Evolutionary conservation across 1,140 invertebrate genomes (phyloP).

Genomic region (Tetragonula clypearis): DNA sequence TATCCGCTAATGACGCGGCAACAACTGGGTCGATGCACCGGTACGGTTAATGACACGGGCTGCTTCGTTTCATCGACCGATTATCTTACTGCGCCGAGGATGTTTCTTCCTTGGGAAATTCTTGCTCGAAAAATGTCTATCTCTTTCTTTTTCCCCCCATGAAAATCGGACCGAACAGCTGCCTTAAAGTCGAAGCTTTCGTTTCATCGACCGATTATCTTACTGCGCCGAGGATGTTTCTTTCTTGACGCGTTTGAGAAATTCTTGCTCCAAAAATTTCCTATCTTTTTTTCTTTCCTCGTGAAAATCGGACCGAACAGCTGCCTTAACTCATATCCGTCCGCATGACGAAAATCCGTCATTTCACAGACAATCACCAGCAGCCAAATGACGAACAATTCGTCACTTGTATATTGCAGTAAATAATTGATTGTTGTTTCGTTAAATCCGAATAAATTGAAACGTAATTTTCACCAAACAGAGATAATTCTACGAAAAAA

Average conservation of each 20-base stretch:
- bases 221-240: constrained; percentile 1
- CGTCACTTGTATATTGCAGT: too few species aligned
- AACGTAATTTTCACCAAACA: too few species aligned
- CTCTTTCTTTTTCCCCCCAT: too few species aligned
- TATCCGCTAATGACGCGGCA: constrained; percentile 63
- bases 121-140: background rate
- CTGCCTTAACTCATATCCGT: background rate
- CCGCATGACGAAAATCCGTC: too few species aligned
- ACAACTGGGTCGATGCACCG: constrained; percentile 64
- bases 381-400: too few species aligned
- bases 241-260: background rate
- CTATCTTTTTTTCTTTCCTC: too few species aligned
- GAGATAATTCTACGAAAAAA: too few species aligned
- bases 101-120: background rate
- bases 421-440: too few species aligned
- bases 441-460: too few species aligned
- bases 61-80: constrained; percentile 47
- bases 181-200: too few species aligned
- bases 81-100: constrained; percentile 13
- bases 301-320: background rate
- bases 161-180: background rate
- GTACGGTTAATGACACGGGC: constrained; percentile 57
- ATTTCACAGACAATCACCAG: too few species aligned
- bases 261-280: background rate
- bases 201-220: constrained; percentile 11